Evolutionary conservation across 1,140 invertebrate genomes (phyloP), one percentile per base, ranked within the genome.

Genomic region (Zelostemma sp.): DNA sequence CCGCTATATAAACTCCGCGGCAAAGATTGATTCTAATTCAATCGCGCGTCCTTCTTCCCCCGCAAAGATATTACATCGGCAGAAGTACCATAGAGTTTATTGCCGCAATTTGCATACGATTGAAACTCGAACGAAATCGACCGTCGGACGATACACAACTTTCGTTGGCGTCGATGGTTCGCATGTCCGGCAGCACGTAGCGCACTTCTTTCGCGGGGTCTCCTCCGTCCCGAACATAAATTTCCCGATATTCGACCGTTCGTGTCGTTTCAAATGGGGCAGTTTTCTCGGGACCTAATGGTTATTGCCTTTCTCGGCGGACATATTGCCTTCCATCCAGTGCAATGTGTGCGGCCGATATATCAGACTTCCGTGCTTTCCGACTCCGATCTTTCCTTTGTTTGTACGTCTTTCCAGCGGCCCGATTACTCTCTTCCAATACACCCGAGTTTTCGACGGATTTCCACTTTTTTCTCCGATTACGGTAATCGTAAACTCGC

Each of bases 311-410:
- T 87, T 87, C 86, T 85, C 85, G 80, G 82, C 84, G 86, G 87
- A 88, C 87, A 88, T 88, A 88, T 88, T 88, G 87, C 86, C 86
- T 87, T 88, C 86, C 84, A 87, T 88, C 85, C 84, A 86, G 82
- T 86, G 87, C 87, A 88, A 87, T 87, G 87, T 87, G 87, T 87
- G 86, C 85, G 77, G 81, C 81, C 85, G 81, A 87, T 87, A 87
- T 84, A 87, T 87, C 86, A 87, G 75, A 63, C 73, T 69, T 78
- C 68, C 72, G 69, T 73, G 71, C 69, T 74, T 68, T 66, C 68
- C 66, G 66, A 53, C 58, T 55, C 66, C 68, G 40, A 47, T 61
- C 71, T 68, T 38, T 38, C 64, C 48, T 17, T 41, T 54, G 19
- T 8, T 3, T 5, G 47, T 47, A 59, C 48, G 12, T 57, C 40